phyloP scores from a whole-genome alignment of 2,113 vertebrate genomes.

The Chaetorhynchus papuensis region DNA sequence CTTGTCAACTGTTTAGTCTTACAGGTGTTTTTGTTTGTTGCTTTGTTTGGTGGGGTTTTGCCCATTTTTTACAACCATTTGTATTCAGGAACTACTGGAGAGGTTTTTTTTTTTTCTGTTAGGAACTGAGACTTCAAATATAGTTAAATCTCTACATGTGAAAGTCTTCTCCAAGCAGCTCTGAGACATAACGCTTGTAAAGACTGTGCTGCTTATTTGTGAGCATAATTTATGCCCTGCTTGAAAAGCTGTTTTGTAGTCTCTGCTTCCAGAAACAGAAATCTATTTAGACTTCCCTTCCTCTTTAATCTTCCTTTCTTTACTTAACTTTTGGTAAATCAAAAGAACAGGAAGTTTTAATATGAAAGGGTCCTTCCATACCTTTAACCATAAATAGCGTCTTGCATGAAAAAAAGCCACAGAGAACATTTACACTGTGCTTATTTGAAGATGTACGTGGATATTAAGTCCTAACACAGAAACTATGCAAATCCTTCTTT shows the following conservation, averaged over 20 bases:
- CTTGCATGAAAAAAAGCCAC: not conserved
- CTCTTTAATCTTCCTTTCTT: conserved; percentile 50
- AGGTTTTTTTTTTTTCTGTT: not conserved
- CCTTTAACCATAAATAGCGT: not conserved
- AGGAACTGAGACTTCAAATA: not conserved
- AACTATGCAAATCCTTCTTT: conserved; percentile 14
- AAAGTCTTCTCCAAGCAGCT: not conserved
- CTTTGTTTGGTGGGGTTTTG: not conserved
- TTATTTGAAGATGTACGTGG: not conserved
- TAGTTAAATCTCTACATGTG: not conserved
- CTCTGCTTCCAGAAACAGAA: conserved; percentile 31
- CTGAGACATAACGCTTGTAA: not conserved
- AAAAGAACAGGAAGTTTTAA: conserved; percentile 46
- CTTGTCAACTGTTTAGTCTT: not conserved
- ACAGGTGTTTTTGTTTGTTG: not conserved
- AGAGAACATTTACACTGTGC: not conserved
- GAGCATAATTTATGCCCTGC: conserved; percentile 23
- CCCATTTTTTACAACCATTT: not conserved
- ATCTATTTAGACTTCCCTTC: conserved; percentile 24
- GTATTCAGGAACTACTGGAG: not conserved
- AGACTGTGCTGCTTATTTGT: not conserved
- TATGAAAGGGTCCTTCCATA: conserved; percentile 30
- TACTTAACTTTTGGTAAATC: conserved; percentile 29
- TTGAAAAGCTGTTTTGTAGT: conserved; percentile 53
- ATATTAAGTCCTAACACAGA: not conserved